Percentiles rank a stretch among this genome's conserved stretches.
Evolutionary conservation across 2,797 vertebrate species (phyloP).

Genomic region (Sphenopsis melanotis): DNA sequence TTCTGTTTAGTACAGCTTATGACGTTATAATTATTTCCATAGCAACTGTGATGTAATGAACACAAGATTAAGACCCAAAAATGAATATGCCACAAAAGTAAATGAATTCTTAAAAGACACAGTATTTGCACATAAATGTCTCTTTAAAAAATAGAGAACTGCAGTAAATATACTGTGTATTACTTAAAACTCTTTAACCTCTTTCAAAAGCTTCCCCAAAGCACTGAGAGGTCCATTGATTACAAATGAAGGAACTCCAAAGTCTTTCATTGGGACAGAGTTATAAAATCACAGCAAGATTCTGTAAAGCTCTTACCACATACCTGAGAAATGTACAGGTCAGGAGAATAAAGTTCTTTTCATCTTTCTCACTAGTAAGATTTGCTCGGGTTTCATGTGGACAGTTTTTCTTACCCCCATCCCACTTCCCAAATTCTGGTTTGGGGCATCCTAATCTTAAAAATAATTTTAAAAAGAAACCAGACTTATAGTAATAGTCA

Average conservation of each 20-base stretch:
- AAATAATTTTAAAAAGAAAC: background rate
- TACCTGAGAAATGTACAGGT: background rate
- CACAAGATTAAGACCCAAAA: background rate
- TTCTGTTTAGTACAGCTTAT: conserved; percentile 7
- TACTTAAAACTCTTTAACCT: background rate
- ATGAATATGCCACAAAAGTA: background rate
- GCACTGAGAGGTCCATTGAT: background rate
- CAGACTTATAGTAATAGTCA: background rate
- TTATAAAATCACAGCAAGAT: background rate
- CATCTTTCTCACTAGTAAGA: background rate
- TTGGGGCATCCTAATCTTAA: background rate
- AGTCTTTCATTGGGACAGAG: background rate
- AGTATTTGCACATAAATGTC: background rate
- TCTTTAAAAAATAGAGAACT: conserved; percentile 7
- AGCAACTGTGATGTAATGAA: conserved; percentile 6
- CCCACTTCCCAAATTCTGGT: background rate
- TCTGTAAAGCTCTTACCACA: background rate
- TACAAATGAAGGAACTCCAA: background rate
- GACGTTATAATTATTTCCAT: conserved; percentile 11
- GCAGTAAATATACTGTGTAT: background rate
- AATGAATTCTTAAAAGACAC: background rate
- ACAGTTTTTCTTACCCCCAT: background rate
- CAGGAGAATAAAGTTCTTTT: background rate
- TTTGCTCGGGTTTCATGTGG: background rate
- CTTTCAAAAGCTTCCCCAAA: background rate